phyloP scores from a whole-genome alignment of 2,888 invertebrate species.

The Dione vanillae region DNA sequence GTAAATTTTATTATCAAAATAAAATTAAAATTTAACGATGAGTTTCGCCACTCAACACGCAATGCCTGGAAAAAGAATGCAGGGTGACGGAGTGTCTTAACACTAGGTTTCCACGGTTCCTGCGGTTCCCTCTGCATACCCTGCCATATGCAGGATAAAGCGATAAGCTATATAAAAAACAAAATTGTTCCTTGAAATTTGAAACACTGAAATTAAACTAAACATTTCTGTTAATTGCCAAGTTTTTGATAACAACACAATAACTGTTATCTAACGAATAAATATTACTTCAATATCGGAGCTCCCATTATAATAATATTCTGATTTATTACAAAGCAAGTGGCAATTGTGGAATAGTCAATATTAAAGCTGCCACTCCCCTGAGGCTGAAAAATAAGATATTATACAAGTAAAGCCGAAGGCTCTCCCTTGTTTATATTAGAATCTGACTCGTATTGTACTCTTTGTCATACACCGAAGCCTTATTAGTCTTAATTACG shows the following conservation, averaged over 20 bases:
- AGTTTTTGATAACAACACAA: slow-evolving; percentile 8
- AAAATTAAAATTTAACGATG: neutral
- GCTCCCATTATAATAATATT: slow-evolving; percentile 14
- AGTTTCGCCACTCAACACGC: too few relatives aligned
- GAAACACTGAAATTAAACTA: neutral
- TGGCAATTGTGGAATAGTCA: slow-evolving; percentile 21
- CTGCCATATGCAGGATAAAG: too few relatives aligned
- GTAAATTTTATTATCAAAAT: too few relatives aligned
- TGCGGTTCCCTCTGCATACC: too few relatives aligned
- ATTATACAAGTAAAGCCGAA: slow-evolving; percentile 33
- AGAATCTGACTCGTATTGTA: slow-evolving; percentile 55
- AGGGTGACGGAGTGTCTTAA: too few relatives aligned
- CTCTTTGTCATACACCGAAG: slow-evolving; percentile 65
- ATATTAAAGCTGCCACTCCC: slow-evolving; percentile 29
- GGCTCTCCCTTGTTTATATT: slow-evolving; percentile 37
- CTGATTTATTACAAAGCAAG: slow-evolving; percentile 14
- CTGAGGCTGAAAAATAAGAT: slow-evolving; percentile 33
- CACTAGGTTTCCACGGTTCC: too few relatives aligned
- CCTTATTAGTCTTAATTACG: slow-evolving; percentile 75
- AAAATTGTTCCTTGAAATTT: neutral
- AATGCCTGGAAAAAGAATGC: too few relatives aligned
- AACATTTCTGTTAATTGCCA: slow-evolving; percentile 9
- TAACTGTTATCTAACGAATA: slow-evolving; percentile 14
- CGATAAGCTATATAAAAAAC: too few relatives aligned
- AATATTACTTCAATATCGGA: slow-evolving; percentile 13